A percentile compares a stretch with the other conserved stretches of the same genome.
phyloP scores from a whole-genome alignment of 2,113 vertebrate species.

The Litocranius walleri region DNA sequence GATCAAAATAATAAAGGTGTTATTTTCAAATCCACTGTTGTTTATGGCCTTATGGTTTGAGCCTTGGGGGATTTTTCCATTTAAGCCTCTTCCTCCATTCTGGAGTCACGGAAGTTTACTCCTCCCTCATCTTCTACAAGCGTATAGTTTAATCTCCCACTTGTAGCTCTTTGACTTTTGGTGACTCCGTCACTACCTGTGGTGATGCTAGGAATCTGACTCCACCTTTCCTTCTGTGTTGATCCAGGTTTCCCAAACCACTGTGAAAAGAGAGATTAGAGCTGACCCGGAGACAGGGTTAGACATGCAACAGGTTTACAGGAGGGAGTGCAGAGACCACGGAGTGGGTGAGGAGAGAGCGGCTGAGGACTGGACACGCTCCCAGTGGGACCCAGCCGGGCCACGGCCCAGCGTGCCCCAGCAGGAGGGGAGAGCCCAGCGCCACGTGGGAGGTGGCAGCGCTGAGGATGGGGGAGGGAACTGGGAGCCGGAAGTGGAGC shows the following conservation, averaged over 20 bases:
- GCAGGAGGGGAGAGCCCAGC: not conserved
- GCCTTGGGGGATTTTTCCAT: not conserved
- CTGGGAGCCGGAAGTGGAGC: not conserved
- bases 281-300: fast-evolving
- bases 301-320: not conserved
- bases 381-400: fast-evolving
- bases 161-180: not conserved
- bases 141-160: not conserved
- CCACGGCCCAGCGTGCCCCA: fast-evolving
- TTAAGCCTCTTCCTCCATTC: not conserved
- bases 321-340: fast-evolving
- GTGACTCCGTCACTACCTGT: fast-evolving
- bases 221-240: not conserved
- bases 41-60: not conserved
- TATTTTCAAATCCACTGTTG: not conserved
- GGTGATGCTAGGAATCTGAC: not conserved
- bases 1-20: not conserved
- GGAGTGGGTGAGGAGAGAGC: fast-evolving
- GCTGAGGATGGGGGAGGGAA: too few relatives aligned
- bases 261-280: not conserved
- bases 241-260: not conserved
- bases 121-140: fast-evolving
- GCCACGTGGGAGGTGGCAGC: fast-evolving
- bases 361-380: not conserved
- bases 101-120: not conserved